Base-by-base conservation (phyloP, 1,140 invertebrate genomes). In the Drosophila obscura region DNA sequence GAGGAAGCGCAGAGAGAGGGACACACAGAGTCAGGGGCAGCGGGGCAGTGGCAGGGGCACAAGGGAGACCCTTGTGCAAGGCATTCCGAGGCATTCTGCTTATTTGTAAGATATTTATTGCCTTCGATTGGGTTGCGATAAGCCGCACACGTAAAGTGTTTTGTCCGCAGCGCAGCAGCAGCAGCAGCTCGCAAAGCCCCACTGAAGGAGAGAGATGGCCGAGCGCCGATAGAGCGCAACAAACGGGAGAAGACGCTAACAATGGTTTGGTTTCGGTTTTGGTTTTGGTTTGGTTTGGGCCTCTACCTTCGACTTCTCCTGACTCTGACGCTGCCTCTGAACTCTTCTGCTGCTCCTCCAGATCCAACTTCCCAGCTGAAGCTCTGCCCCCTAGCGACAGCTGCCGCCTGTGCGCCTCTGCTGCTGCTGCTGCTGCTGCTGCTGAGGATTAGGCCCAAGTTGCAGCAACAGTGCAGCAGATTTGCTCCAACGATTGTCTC, bases 81-180 rank as follows among this genome's bases (percentile, higher is more conserved):
- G 67, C 66, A 91, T 91, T 91, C 90, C 90, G 81, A 78, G 85
- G 87, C 90, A 91, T 91, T 91, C 90, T 90, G 90, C 90, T 91
- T 91, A 91, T 91, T 91, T 91, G 90, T 91, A 91, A 91, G 90
- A 91, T 91, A 91, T 91, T 91, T 91, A 91, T 91, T 91, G 90
- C 90, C 83, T 85, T 90, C 78, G 90, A 91, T 91, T 91, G 87
- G 67, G 62, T 68, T 64, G 73, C 87, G 90, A 91, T 91, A 91
- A 85, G 84, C 84, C 71, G 73, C 84, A 88, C 84, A 88, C 84
- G 84, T 88, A 89, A 89, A 89, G 84, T 89, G 84, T 89, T 88
- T 78, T 87, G 85, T 83, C 62, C 66, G 81, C 65, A 61, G 48
- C 59, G 57, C 55, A 52, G 44, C 63, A 49, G 48, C 43, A 31